phyloP scores from a whole-genome alignment of 2,113 vertebrate species.

The Orycteropus afer region DNA sequence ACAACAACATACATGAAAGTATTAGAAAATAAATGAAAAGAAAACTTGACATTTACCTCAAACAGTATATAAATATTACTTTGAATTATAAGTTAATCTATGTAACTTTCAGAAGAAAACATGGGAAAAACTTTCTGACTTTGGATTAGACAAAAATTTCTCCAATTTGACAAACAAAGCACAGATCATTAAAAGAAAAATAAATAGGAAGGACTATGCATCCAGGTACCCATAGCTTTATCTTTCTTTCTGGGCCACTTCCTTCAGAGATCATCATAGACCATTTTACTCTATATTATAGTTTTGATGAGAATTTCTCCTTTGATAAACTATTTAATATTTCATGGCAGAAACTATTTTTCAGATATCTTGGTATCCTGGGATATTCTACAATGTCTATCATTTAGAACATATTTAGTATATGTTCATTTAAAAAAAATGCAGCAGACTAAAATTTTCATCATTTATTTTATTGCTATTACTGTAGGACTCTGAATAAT shows the following conservation, averaged over 20 bases:
- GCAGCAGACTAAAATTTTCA: neutral
- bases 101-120: neutral
- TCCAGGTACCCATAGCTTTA: neutral
- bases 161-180: neutral
- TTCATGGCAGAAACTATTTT: neutral
- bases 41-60: neutral
- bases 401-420: neutral
- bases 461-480: neutral
- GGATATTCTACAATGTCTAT: neutral
- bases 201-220: neutral
- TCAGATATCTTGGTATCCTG: neutral
- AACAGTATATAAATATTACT: neutral
- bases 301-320: neutral
- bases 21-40: neutral
- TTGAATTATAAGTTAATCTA: neutral
- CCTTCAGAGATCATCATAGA: neutral
- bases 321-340: neutral
- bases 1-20: accelerated
- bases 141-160: neutral
- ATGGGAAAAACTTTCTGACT: neutral
- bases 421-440: neutral
- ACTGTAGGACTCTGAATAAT: neutral
- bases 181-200: neutral
- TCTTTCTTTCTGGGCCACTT: neutral
- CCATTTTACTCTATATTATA: neutral